Evolutionary conservation across 1,140 invertebrate genomes (phyloP).

Genomic region (Drosophila repleta): DNA sequence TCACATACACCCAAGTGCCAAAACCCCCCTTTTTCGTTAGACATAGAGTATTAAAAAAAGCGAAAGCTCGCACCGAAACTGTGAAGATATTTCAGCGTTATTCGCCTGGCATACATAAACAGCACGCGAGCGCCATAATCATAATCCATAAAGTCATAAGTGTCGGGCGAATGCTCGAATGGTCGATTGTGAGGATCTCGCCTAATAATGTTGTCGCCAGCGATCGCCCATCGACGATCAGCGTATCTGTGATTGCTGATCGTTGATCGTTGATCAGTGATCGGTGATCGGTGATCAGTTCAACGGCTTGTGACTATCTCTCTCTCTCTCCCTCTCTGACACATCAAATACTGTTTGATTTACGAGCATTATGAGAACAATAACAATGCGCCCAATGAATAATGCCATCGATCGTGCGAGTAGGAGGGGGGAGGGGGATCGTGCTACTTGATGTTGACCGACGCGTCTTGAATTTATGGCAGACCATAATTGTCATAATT

Average conservation of each 20-base stretch:
- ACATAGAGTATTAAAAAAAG: conserved; percentile 40
- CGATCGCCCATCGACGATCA: conserved; percentile 45
- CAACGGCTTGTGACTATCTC: conserved; percentile 74
- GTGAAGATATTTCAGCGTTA: conserved; percentile 55
- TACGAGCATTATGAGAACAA: conserved; percentile 44
- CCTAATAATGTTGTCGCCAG: conserved; percentile 47
- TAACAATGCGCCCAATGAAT: conserved; percentile 65
- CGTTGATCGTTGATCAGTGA: conserved; percentile 62
- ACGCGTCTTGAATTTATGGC: conserved; percentile 67
- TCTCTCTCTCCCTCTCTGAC: conserved; percentile 28
- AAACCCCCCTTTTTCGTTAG: not conserved
- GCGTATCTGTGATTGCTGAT: conserved; percentile 31
- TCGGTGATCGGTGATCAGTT: conserved; percentile 66
- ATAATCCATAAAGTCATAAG: conserved; percentile 76
- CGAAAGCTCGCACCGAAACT: conserved; percentile 29
- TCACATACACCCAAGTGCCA: not conserved
- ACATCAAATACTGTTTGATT: conserved; percentile 60
- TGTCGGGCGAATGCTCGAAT: conserved; percentile 45
- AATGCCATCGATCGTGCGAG: conserved; percentile 42
- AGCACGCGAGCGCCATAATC: conserved; percentile 81
- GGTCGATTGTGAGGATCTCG: conserved; percentile 44
- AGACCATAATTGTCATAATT: conserved; percentile 82
- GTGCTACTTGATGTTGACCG: conserved; percentile 76
- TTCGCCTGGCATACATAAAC: conserved; percentile 75
- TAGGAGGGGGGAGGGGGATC: not conserved